A percentile compares a stretch with the other conserved stretches of the same genome.
Conservation (phyloP, 2,113 vertebrate genomes). For the Rissa tridactyla region DNA sequence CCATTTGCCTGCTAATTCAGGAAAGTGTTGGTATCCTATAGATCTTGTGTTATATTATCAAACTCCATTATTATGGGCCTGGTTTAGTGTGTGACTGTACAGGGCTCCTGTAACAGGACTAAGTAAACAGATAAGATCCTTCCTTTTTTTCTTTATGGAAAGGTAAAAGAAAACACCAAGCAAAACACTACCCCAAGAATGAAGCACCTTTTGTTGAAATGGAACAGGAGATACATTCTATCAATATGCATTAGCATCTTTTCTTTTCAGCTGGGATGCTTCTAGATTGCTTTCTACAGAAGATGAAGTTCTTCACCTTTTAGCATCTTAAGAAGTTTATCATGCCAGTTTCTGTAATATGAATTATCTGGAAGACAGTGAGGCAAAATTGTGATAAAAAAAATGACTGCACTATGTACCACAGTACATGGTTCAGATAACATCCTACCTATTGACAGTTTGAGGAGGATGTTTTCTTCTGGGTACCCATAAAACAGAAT, state of each 20-base stretch:
- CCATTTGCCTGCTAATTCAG: background rate
- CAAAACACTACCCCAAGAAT: background rate
- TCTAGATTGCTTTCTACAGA: background rate
- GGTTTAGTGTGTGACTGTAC: background rate
- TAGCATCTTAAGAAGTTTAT: background rate
- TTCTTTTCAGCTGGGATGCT: background rate
- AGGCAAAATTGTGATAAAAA: background rate
- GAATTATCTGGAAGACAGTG: background rate
- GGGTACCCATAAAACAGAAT: background rate
- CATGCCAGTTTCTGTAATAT: background rate
- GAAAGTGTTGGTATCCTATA: background rate
- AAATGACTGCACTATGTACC: background rate
- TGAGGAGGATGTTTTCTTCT: background rate
- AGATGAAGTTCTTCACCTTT: background rate
- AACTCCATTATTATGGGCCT: background rate
- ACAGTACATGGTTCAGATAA: background rate
- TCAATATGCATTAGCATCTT: background rate
- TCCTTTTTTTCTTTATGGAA: background rate
- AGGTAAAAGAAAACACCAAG: background rate
- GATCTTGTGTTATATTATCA: background rate
- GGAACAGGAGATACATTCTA: background rate
- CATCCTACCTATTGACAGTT: background rate
- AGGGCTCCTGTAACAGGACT: background rate
- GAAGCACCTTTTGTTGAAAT: background rate
- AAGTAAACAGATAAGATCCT: background rate